phyloP scores from a whole-genome alignment of 2,888 invertebrate genomes.

The Paralinhomoeus sp. region DNA sequence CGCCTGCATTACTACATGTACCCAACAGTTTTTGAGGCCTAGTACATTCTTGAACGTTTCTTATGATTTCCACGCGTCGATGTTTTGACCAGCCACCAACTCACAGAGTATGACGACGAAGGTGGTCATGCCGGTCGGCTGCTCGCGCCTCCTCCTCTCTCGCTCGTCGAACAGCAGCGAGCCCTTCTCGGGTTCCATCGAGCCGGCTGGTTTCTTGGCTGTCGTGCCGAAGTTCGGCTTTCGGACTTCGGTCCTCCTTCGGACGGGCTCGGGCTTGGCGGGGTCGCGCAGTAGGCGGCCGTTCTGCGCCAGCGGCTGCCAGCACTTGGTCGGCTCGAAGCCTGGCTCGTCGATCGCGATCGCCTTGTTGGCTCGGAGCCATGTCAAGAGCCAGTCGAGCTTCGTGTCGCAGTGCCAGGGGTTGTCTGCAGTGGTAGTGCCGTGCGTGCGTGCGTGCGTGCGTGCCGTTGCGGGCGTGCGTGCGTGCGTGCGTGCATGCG shows the following conservation, averaged over 20 bases:
- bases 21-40: no score
- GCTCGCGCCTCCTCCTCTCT: no score
- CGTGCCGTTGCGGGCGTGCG: no score
- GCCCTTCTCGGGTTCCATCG: neutral
- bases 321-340: slow-evolving; percentile 11
- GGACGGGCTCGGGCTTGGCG: no score
- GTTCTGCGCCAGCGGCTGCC: slow-evolving; percentile 10
- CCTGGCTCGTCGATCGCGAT: slow-evolving; percentile 11
- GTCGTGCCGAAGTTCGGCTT: neutral
- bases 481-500: no score
- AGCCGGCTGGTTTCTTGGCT: neutral
- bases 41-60: no score
- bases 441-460: no score
- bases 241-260: no score
- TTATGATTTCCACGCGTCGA: no score
- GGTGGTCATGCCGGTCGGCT: neutral
- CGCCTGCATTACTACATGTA: no score
- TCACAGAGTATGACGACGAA: neutral
- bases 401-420: slow-evolving; percentile 17
- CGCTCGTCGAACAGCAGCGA: neutral
- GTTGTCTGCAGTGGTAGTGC: slow-evolving; percentile 11
- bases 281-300: slow-evolving; percentile 11
- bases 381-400: slow-evolving; percentile 14
- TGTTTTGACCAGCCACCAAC: no score
- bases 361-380: slow-evolving; percentile 17